These are phyloP conservation scores for Nyctibius bracteatus DNA, from an alignment of 2,113 vertebrate genomes.

Conservation along the genomic window DNA sequence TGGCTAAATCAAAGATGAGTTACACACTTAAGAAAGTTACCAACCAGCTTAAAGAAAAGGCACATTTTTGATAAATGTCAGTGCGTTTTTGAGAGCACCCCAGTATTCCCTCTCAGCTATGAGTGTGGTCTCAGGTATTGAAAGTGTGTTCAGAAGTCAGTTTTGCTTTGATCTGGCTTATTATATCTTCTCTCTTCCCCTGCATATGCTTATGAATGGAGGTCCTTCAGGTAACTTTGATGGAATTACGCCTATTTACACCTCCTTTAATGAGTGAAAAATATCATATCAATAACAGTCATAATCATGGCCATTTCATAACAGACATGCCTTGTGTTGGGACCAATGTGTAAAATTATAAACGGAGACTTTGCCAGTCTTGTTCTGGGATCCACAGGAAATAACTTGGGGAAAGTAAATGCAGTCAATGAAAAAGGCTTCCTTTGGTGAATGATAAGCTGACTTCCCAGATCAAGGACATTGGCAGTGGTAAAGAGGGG, in stretches of 20 bases:
- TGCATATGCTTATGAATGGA: neutral
- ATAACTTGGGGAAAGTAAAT: neutral
- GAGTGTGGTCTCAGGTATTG: neutral
- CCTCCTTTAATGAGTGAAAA: neutral
- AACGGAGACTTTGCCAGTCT: neutral
- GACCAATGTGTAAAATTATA: neutral
- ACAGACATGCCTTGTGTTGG: neutral
- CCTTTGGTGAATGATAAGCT: neutral
- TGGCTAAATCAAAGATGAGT: neutral
- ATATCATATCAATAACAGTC: neutral
- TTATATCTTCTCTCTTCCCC: neutral
- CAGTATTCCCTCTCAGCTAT: neutral
- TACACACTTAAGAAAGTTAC: neutral
- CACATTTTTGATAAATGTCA: fast-evolving
- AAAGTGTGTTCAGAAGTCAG: neutral
- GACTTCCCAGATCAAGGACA: neutral
- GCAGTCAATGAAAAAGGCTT: neutral
- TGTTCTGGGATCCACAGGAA: neutral
- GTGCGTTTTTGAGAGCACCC: neutral
- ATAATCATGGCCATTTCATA: neutral
- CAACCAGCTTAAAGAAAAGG: neutral
- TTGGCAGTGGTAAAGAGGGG: neutral
- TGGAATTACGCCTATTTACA: neutral
- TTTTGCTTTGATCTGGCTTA: neutral
- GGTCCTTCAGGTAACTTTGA: neutral